These are phyloP conservation scores for Ornithorhynchus anatinus DNA, from an alignment of 2,113 vertebrate genomes.

Conservation along the genomic window DNA sequence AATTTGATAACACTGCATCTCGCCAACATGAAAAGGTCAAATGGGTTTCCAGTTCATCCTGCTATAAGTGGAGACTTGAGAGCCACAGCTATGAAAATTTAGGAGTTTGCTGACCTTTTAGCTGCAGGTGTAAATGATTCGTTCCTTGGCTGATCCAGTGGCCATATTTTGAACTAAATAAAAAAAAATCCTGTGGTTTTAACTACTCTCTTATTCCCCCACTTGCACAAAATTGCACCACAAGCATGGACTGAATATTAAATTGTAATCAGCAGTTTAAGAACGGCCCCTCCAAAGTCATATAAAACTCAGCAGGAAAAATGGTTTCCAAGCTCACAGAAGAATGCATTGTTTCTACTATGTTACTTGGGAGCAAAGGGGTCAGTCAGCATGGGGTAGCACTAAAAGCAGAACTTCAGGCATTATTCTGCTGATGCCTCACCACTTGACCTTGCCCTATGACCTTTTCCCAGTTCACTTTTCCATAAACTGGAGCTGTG, in stretches of 20 bases:
- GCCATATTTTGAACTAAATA: constrained; percentile 25
- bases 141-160: constrained; percentile 27
- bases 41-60: constrained; percentile 22
- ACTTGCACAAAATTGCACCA: constrained; percentile 17
- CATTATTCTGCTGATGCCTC: no score
- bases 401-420: no score
- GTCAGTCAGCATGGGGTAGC: no score
- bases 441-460: no score
- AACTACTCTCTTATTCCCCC: not conserved
- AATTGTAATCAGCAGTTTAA: constrained; percentile 1
- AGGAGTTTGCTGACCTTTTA: constrained; percentile 60
- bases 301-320: not conserved
- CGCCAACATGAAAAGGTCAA: constrained; percentile 44
- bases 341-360: no score
- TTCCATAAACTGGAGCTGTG: no score
- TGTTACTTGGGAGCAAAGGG: no score
- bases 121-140: constrained; percentile 35
- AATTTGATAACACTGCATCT: constrained; percentile 13
- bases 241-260: not conserved
- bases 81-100: constrained; percentile 42
- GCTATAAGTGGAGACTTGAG: constrained; percentile 37
- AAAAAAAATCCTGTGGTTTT: constrained; percentile 16
- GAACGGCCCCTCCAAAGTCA: accelerated
- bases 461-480: no score
- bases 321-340: no score